A percentile compares a stretch with the other conserved stretches of the same genome.
phyloP scores from a whole-genome alignment of 2,797 vertebrate genomes.

The Eutrigla gurnardus region DNA sequence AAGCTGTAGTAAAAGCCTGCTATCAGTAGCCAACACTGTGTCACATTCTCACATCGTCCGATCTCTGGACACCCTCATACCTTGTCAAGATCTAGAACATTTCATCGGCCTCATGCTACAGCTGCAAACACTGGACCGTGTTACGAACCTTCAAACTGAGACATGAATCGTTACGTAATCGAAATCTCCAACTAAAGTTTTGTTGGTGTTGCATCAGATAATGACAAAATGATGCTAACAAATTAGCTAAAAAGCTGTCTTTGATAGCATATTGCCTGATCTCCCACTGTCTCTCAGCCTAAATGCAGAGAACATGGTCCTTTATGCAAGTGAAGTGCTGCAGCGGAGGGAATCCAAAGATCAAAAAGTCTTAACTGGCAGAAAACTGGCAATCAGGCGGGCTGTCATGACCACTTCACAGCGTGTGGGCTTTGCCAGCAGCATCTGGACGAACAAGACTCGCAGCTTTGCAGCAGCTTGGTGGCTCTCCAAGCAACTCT shows the following conservation, averaged over 20 bases:
- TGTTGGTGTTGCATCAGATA: neutral
- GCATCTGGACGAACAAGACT: constrained; percentile 69
- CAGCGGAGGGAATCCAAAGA: constrained; percentile 51
- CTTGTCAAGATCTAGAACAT: constrained; percentile 53
- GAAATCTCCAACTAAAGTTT: neutral
- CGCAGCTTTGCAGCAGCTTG: constrained; percentile 64
- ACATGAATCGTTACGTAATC: constrained; percentile 30
- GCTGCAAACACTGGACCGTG: constrained; percentile 28
- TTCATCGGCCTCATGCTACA: constrained; percentile 41
- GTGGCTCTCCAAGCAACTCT: constrained; percentile 60
- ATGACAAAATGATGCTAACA: neutral
- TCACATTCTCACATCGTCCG: constrained; percentile 46
- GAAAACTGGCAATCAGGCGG: constrained; percentile 60
- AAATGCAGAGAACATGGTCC: constrained; percentile 43
- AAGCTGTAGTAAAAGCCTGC: constrained; percentile 38
- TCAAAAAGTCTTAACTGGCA: constrained; percentile 60
- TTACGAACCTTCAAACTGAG: constrained; percentile 22
- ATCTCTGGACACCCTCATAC: constrained; percentile 46
- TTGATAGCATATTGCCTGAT: constrained; percentile 16
- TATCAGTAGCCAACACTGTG: constrained; percentile 49
- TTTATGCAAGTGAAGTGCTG: constrained; percentile 46
- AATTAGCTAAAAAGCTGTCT: neutral
- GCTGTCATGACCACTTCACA: constrained; percentile 66
- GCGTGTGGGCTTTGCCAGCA: constrained; percentile 56
- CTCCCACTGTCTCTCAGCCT: constrained; percentile 25